Conservation (phyloP, 2,888 invertebrate genomes). For the Hartigia nigra region DNA sequence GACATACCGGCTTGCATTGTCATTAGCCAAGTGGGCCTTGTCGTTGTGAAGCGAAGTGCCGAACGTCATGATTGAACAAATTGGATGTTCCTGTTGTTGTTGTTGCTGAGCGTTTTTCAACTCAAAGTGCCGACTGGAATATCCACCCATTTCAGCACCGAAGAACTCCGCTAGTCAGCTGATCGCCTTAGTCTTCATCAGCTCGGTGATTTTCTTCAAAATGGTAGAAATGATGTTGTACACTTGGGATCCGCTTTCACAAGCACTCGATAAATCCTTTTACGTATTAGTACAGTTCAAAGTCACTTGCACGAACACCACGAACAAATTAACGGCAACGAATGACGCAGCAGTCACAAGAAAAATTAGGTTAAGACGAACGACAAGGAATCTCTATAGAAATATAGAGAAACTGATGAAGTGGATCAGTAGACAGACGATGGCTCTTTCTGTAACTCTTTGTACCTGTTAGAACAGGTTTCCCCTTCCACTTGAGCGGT, state of each 20-base stretch:
- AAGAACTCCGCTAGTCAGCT: conserved; percentile 56
- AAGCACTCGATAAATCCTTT: background rate
- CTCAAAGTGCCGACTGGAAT: conserved; percentile 29
- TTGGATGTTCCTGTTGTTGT: conserved; percentile 20
- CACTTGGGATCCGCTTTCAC: background rate
- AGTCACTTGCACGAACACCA: background rate
- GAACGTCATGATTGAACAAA: conserved; percentile 60
- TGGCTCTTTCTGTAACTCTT: background rate
- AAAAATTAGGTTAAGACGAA: background rate
- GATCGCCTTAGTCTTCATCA: conserved; percentile 50
- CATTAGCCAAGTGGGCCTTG: conserved; percentile 52
- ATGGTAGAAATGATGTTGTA: conserved; percentile 33
- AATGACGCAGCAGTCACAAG: background rate
- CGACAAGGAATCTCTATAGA: background rate
- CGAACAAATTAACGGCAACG: background rate
- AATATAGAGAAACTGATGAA: background rate
- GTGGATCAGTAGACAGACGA: background rate
- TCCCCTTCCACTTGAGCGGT: background rate
- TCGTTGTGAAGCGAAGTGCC: conserved; percentile 57
- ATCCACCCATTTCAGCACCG: conserved; percentile 36
- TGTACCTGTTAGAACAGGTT: background rate
- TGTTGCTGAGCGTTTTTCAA: conserved; percentile 24
- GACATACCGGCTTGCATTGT: conserved; percentile 51
- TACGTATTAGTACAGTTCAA: background rate
- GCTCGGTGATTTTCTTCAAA: conserved; percentile 48